A percentile compares a stretch with the other conserved stretches of the same genome.
Conservation (phyloP, 2,113 vertebrate species). For the Regulus satrapa region DNA sequence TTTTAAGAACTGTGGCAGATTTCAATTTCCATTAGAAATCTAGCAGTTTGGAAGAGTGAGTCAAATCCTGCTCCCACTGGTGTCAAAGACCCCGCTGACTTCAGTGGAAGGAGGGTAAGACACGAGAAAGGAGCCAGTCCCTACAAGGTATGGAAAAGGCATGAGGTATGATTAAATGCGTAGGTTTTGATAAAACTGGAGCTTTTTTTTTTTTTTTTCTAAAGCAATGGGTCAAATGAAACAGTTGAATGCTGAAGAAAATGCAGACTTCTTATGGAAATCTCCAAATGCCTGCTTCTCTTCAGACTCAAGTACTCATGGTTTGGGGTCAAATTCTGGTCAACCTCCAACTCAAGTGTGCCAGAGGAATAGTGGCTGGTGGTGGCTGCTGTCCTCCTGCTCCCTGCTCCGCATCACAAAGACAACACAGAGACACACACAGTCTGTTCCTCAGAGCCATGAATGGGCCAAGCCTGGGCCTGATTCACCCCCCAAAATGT, state of each 20-base stretch:
- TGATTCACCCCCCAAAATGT: background rate
- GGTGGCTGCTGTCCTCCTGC: background rate
- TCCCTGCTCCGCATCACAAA: background rate
- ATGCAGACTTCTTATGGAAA: background rate
- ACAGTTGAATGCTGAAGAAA: background rate
- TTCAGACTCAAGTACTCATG: background rate
- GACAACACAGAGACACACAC: background rate
- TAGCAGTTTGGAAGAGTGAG: background rate
- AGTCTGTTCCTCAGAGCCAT: background rate
- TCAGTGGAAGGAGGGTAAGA: background rate
- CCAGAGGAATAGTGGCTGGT: background rate
- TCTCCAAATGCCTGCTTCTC: background rate
- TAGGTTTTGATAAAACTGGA: conserved; percentile 9
- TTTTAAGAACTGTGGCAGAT: background rate
- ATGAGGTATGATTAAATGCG: background rate
- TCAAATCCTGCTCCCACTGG: background rate
- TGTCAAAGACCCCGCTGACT: background rate
- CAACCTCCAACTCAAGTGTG: background rate
- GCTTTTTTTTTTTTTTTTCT: background rate
- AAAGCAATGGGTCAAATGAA: background rate
- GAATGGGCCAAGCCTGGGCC: background rate
- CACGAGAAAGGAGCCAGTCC: background rate
- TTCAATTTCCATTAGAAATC: background rate
- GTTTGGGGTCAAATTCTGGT: background rate
- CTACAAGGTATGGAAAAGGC: background rate